Evolutionary conservation across 2,888 invertebrate genomes (phyloP).

Genomic region (Trissoscelio sp.): DNA sequence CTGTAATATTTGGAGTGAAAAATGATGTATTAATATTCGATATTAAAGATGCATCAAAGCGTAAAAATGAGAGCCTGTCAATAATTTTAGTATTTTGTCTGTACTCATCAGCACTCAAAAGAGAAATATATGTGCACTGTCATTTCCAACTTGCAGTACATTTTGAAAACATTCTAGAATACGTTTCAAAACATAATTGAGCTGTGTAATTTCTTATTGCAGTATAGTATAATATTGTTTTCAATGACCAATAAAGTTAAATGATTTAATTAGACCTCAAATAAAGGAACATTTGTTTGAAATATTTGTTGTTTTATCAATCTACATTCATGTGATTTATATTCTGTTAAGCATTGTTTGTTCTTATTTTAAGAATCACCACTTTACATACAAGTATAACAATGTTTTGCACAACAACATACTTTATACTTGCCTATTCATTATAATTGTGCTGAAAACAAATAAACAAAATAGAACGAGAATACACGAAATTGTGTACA

Average conservation of each 20-base stretch:
- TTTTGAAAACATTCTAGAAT: background rate
- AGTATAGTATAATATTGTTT: background rate
- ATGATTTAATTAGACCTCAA: background rate
- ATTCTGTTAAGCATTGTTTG: no score
- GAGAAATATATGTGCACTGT: constrained; percentile 10
- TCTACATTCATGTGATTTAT: no score
- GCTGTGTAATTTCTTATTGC: background rate
- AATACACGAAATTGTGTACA: no score
- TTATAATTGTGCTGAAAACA: no score
- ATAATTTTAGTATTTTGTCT: constrained; percentile 4
- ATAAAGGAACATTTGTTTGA: no score
- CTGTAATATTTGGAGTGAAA: no score
- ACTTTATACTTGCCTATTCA: no score
- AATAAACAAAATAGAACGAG: no score
- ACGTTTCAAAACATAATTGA: background rate
- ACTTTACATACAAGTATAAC: no score
- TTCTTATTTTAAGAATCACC: no score
- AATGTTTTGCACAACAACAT: no score
- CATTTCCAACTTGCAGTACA: constrained; percentile 9
- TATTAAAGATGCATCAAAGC: constrained; percentile 29
- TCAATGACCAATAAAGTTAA: constrained; percentile 5
- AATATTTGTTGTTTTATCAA: no score
- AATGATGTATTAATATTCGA: constrained; percentile 7
- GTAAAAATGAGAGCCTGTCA: constrained; percentile 18
- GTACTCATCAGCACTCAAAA: background rate